Percentiles rank a stretch among this genome's conserved stretches.
These are phyloP conservation scores for Drosophila imparisetae DNA, from an alignment of 2,888 invertebrate genomes.

Conservation along the genomic window DNA sequence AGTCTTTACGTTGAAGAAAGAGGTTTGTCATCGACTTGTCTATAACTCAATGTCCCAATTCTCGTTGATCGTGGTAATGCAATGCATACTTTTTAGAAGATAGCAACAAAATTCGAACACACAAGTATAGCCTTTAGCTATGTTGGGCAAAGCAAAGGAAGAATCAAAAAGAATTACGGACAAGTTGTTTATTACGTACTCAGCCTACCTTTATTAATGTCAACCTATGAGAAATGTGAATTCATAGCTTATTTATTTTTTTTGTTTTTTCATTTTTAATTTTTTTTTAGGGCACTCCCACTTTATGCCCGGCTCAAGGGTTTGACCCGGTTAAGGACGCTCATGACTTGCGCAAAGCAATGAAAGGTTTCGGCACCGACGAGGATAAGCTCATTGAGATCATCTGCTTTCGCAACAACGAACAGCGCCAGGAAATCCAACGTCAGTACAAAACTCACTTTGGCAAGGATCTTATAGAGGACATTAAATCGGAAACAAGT, in stretches of 20 bases:
- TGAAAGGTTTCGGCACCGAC: constrained; percentile 96
- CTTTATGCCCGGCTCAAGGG: constrained; percentile 90
- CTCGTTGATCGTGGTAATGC: not conserved
- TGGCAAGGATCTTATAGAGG: constrained; percentile 90
- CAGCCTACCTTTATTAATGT: not conserved
- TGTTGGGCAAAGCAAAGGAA: not conserved
- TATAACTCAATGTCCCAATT: constrained; percentile 10
- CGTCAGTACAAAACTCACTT: constrained; percentile 84
- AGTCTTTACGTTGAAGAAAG: constrained; percentile 68
- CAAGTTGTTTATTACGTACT: not conserved
- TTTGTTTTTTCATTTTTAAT: not conserved
- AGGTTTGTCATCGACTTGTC: constrained; percentile 76
- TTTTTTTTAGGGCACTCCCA: constrained; percentile 86
- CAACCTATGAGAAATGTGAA: not conserved
- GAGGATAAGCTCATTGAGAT: constrained; percentile 95
- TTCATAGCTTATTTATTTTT: not conserved
- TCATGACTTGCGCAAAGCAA: constrained; percentile 92
- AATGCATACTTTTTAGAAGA: not conserved
- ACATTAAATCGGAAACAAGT: constrained; percentile 94
- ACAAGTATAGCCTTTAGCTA: not conserved
- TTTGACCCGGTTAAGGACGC: constrained; percentile 93
- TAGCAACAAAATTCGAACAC: not conserved
- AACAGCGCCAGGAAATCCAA: constrained; percentile 89
- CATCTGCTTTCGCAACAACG: constrained; percentile 92
- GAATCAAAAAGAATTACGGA: not conserved